Evolutionary conservation across 2,888 invertebrate genomes (phyloP).

Genomic region (Napeogenes sylphis): DNA sequence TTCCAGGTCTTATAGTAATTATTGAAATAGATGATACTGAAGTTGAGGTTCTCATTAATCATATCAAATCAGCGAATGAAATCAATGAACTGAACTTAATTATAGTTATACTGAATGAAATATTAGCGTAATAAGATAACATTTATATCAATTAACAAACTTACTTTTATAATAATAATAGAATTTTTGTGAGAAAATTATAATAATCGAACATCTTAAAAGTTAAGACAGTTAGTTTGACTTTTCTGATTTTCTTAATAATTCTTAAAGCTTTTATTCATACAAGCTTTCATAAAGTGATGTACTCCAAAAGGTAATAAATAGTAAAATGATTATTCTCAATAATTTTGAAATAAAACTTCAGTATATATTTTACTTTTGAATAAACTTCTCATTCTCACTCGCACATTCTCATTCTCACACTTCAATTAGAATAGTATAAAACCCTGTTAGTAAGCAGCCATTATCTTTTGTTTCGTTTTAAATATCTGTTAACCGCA

Average conservation of each 20-base stretch:
- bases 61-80: constrained; percentile 52
- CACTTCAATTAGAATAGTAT: constrained; percentile 8
- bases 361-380: background rate
- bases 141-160: no score
- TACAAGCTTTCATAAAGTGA: no score
- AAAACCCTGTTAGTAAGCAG: constrained; percentile 11
- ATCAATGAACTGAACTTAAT: constrained; percentile 44
- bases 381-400: background rate
- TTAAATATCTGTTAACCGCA: constrained; percentile 23
- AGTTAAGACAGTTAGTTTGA: no score
- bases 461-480: constrained; percentile 18
- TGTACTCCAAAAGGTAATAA: no score
- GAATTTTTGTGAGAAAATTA: no score
- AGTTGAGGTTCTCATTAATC: constrained; percentile 47
- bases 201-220: no score
- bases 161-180: no score
- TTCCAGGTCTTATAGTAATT: constrained; percentile 44
- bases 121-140: constrained; percentile 21
- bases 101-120: constrained; percentile 32
- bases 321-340: no score
- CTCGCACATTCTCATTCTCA: no score
- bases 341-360: constrained; percentile 2
- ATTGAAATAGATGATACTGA: constrained; percentile 49
- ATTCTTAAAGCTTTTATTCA: no score
- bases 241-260: no score